These are phyloP conservation scores for Budorcas taxicolor DNA, from an alignment of 2,113 vertebrate genomes.

Conservation along the genomic window DNA sequence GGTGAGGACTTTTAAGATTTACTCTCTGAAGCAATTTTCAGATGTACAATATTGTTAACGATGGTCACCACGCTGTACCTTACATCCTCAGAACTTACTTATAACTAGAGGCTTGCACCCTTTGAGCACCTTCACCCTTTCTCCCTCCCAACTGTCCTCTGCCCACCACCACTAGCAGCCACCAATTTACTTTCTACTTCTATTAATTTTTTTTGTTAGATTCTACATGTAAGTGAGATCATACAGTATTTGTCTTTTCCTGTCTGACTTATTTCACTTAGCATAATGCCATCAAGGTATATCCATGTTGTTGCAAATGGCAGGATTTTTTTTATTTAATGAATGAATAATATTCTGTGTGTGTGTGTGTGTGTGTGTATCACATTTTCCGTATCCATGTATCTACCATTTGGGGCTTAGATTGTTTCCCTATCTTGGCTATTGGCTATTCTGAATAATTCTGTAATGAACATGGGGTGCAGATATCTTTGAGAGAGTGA, in stretches of 20 bases:
- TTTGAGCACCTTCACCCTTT: neutral
- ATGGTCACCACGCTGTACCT: neutral
- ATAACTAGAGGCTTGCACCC: neutral
- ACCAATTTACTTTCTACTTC: neutral
- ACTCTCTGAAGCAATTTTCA: neutral
- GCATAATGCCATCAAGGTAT: neutral
- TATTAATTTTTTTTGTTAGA: neutral
- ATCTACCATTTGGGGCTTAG: neutral
- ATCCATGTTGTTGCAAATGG: neutral
- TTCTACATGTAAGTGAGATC: neutral
- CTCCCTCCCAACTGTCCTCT: too few species aligned
- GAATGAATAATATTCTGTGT: neutral
- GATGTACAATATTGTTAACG: neutral
- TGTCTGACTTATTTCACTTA: neutral
- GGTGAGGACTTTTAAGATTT: neutral
- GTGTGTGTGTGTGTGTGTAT: neutral
- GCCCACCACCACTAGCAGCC: too few species aligned
- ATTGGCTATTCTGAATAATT: neutral
- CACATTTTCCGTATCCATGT: neutral
- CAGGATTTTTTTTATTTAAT: neutral
- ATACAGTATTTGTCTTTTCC: neutral
- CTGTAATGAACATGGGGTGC: neutral
- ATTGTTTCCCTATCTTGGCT: neutral
- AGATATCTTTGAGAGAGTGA: neutral
- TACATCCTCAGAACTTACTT: neutral